Percentiles rank a stretch among this genome's conserved stretches.
Conservation (phyloP, 1,140 invertebrate species). For the Drosophila sulfurigaster region DNA sequence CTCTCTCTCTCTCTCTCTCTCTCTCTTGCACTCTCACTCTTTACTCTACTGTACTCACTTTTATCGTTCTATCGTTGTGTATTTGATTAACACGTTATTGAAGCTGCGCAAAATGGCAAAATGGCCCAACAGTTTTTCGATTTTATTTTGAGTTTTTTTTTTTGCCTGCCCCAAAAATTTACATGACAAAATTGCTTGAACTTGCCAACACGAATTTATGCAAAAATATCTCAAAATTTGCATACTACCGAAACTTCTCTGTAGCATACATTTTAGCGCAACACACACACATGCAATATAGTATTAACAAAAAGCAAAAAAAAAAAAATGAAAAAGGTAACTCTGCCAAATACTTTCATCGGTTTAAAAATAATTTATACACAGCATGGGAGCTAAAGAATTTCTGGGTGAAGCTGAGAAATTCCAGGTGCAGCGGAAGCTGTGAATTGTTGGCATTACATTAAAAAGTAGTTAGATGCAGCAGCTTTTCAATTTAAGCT, state of each 20-base stretch:
- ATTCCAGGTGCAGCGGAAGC: background rate
- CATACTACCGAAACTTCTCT: conserved; percentile 29
- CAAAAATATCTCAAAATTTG: conserved; percentile 39
- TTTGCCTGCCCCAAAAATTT: conserved; percentile 49
- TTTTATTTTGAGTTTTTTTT: background rate
- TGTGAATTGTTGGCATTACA: background rate
- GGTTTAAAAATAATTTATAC: background rate
- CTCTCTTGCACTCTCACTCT: no score
- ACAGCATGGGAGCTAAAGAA: background rate
- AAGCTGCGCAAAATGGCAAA: conserved; percentile 17
- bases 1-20: background rate
- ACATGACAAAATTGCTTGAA: conserved; percentile 70
- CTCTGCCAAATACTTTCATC: conserved; percentile 9
- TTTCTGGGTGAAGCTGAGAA: background rate
- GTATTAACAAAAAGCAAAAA: background rate
- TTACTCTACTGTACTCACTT: conserved; percentile 4
- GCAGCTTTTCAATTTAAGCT: no score
- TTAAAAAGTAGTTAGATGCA: background rate
- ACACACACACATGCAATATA: background rate
- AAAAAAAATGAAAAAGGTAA: background rate
- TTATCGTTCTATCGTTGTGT: conserved; percentile 14
- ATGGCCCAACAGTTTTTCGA: conserved; percentile 9
- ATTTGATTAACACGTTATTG: conserved; percentile 62
- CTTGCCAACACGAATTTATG: conserved; percentile 61
- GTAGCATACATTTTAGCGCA: conserved; percentile 5